Percentiles rank a stretch among this genome's conserved stretches.
Conservation (phyloP, 1,140 invertebrate species). For the Drosophila kohkoa region DNA sequence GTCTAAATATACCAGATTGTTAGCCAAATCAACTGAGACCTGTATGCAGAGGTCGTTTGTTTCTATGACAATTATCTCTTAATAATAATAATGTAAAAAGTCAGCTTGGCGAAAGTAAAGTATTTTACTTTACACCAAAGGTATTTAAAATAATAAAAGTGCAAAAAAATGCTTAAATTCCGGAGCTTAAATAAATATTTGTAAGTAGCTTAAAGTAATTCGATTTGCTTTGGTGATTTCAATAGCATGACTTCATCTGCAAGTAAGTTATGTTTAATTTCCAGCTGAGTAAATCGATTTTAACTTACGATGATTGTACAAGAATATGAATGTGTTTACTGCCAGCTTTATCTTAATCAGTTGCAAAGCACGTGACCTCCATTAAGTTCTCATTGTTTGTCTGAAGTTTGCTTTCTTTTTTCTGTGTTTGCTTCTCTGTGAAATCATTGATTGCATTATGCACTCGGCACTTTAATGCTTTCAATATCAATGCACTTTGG, state of each 20-base stretch:
- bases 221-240: neutral
- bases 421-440: neutral
- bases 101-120: too few species aligned
- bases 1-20: too few species aligned
- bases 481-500: conserved; percentile 60
- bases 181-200: too few species aligned
- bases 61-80: too few species aligned
- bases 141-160: too few species aligned
- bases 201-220: conserved; percentile 11
- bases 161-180: too few species aligned
- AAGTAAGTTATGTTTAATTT: conserved; percentile 22
- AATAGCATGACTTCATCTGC: neutral
- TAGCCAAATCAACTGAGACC: too few species aligned
- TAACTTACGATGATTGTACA: conserved; percentile 3
- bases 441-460: conserved; percentile 54
- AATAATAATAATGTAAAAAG: too few species aligned
- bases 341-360: conserved; percentile 36
- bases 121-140: too few species aligned
- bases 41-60: too few species aligned
- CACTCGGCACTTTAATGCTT: conserved; percentile 56
- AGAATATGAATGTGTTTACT: conserved; percentile 5
- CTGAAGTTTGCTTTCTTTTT: conserved; percentile 17
- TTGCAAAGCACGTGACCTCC: conserved; percentile 52
- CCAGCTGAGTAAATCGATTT: conserved; percentile 28
- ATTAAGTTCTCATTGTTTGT: conserved; percentile 54